These are phyloP conservation scores for Paradisaea rubra DNA, from an alignment of 2,113 vertebrate species.

Conservation along the genomic window DNA sequence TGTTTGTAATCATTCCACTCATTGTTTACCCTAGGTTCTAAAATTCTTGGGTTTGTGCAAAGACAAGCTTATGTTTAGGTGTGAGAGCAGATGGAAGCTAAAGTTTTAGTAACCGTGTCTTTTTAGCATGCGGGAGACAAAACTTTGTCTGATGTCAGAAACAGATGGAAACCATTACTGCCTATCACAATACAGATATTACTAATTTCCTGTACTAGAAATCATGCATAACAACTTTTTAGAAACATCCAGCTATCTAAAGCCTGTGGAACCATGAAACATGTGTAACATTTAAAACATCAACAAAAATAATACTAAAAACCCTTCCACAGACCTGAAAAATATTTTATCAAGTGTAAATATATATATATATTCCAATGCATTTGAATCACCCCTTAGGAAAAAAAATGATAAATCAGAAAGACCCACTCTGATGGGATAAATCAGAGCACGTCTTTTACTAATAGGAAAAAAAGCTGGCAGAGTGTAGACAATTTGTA, in stretches of 20 bases:
- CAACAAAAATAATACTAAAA: background rate
- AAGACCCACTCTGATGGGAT: background rate
- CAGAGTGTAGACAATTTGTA: background rate
- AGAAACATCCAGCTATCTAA: background rate
- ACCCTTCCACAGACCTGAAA: background rate
- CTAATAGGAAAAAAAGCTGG: background rate
- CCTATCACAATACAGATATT: background rate
- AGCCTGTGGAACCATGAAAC: background rate
- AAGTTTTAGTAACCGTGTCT: background rate
- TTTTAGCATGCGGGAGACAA: background rate
- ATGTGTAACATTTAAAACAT: background rate
- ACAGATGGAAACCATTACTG: background rate
- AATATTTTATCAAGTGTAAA: background rate
- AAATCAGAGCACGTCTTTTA: background rate
- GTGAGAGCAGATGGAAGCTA: constrained; percentile 1
- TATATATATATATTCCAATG: background rate
- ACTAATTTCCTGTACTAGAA: background rate
- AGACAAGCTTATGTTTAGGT: background rate
- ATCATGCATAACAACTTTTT: background rate
- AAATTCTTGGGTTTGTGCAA: background rate
- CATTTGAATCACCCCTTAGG: background rate
- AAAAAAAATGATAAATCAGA: background rate
- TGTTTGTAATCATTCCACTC: background rate
- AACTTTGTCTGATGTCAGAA: background rate
- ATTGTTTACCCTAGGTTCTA: background rate